These are phyloP conservation scores for Okamejei kenojei DNA, from an alignment of 2,797 vertebrate genomes.

Conservation along the genomic window DNA sequence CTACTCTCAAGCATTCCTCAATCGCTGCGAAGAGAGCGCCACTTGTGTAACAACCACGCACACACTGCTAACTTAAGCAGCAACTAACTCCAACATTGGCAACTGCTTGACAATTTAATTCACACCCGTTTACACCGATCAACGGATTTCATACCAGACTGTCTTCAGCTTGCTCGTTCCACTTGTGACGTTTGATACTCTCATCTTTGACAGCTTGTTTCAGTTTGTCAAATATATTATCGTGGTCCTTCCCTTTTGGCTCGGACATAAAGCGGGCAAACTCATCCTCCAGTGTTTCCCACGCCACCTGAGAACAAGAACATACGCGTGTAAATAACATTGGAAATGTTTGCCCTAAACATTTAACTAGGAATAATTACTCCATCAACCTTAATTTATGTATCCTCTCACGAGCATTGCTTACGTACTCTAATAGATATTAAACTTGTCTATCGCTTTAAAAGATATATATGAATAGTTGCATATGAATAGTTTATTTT, in stretches of 20 bases:
- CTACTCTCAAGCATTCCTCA: too few relatives aligned
- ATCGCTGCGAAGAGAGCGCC: too few relatives aligned
- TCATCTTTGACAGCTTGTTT: slow-evolving; percentile 96
- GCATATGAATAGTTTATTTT: too few relatives aligned
- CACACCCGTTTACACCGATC: neutral
- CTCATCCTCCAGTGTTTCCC: slow-evolving; percentile 95
- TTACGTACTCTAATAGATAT: neutral
- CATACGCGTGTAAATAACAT: neutral
- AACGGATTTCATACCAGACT: slow-evolving; percentile 70
- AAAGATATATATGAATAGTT: too few relatives aligned
- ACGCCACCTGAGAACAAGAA: slow-evolving; percentile 72
- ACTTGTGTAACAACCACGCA: too few relatives aligned
- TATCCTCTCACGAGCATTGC: neutral
- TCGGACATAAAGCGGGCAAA: slow-evolving; percentile 97
- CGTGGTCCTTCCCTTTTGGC: slow-evolving; percentile 88
- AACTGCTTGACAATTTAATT: neutral
- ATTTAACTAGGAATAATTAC: neutral
- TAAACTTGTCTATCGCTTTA: too few relatives aligned
- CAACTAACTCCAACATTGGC: neutral
- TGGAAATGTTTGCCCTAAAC: neutral
- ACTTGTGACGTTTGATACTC: slow-evolving; percentile 91
- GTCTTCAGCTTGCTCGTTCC: slow-evolving; percentile 92
- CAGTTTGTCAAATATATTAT: slow-evolving; percentile 95
- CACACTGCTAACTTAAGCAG: neutral
- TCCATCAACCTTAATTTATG: neutral